Evolutionary conservation across 2,888 invertebrate species (phyloP).

Genomic region (Ceratothoa steindachneri): DNA sequence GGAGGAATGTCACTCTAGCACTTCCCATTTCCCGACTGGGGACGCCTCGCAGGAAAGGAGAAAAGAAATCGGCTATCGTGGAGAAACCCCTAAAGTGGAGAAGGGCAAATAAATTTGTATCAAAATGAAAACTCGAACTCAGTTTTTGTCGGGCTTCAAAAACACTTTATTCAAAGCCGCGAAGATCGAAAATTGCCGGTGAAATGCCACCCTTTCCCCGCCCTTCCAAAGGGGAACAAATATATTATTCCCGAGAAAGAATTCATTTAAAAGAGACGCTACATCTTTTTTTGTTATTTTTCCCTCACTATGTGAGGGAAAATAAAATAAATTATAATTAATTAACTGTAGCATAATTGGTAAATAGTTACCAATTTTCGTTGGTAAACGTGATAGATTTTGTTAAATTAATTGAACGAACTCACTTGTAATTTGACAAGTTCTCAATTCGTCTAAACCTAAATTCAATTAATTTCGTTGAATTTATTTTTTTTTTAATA

Average conservation of each 20-base stretch:
- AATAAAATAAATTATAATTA: too few species aligned
- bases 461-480: background rate
- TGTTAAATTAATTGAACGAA: too few species aligned
- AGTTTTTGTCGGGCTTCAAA: background rate
- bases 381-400: too few species aligned
- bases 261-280: too few species aligned
- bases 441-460: background rate
- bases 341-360: too few species aligned
- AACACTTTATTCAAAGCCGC: background rate
- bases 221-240: background rate
- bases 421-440: too few species aligned
- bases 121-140: background rate
- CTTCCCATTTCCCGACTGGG: background rate
- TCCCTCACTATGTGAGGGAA: too few species aligned
- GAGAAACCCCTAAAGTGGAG: background rate
- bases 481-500: background rate
- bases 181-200: background rate
- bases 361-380: too few species aligned
- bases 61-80: slow-evolving; percentile 7
- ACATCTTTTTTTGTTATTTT: too few species aligned
- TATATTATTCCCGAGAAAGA: background rate
- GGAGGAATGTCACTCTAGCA: slow-evolving; percentile 3
- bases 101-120: background rate
- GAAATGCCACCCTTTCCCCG: background rate
- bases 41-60: background rate